Base-by-base conservation (phyloP, 2,888 invertebrate species). In the Latrodectus elegans region DNA sequence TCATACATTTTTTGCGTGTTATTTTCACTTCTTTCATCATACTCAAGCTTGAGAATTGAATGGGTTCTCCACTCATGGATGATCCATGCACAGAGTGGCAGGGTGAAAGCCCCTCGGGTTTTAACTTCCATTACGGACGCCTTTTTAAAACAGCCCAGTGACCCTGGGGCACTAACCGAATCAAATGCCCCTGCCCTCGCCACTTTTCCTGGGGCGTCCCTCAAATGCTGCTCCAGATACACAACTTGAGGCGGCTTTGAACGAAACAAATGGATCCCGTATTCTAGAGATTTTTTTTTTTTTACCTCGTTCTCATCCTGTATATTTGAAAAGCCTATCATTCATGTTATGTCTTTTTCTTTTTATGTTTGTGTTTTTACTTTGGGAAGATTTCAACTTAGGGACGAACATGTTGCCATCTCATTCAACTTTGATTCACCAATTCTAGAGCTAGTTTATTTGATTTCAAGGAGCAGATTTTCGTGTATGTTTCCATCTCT, bases 111-210 rank as follows among this genome's bases (percentile, higher is more conserved):
- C 82, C 82, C 75, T n/a, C 22, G 82, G 82, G 82, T 15, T 70
- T 75, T 70, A 55, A 68, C 75, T 82, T 82, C 82, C 82, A 82
- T 82, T 82, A 82, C 75, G 38, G 70, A 75, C 38, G 75, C 68
- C 75, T 65, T 68, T 82, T 67, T 70, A 82, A 68, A 82, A 82
- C 65, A 74, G 26, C 72, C 67, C 81, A 17, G 55, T 51, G 75
- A 75, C 75, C 75, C 38, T n/a, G 49, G 82, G 75, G 75, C 75
- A 82, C 82, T 82, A 82, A 82, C 82, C 60, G 75, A 82, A 82
- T 82, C 82, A 82, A 82, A 82, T 53, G 75, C 68, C 14, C 70
- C 71, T 49, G 8, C 74, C 60, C 49, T 64, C 80, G 17, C 4
- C 51, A 70, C 17, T 74, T 17, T n/a, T n/a, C 67, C 67, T 68